Conservation (phyloP, 2,113 vertebrate genomes). For the Aptenodytes patagonicus region DNA sequence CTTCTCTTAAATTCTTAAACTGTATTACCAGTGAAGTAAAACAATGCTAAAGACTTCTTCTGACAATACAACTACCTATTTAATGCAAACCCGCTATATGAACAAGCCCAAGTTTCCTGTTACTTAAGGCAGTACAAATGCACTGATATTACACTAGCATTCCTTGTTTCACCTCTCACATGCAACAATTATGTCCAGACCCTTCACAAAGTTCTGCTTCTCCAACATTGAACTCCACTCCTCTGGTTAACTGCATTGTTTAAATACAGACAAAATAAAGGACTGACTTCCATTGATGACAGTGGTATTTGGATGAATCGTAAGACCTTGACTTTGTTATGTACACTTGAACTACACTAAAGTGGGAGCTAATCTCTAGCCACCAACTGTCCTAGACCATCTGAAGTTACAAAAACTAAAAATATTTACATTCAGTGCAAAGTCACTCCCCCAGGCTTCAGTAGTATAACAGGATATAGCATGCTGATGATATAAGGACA, state of each 20-base stretch:
- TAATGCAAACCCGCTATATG: not conserved
- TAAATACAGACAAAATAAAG: not conserved
- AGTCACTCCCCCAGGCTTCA: not conserved
- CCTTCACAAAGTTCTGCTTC: not conserved
- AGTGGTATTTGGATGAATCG: not conserved
- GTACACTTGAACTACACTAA: too few species aligned
- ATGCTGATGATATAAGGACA: not conserved
- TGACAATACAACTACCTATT: not conserved
- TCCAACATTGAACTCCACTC: not conserved
- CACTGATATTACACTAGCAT: not conserved
- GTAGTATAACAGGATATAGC: not conserved
- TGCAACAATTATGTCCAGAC: not conserved
- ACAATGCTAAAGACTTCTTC: not conserved
- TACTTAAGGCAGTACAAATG: not conserved
- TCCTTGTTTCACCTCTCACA: not conserved
- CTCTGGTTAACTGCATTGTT: not conserved
- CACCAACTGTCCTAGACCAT: not conserved
- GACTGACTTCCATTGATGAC: not conserved
- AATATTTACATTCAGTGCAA: not conserved
- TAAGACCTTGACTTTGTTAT: not conserved
- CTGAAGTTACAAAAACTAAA: not conserved
- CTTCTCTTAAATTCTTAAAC: not conserved
- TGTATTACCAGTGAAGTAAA: not conserved
- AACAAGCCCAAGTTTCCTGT: not conserved
- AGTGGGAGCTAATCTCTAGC: not conserved